Evolutionary conservation across 2,888 invertebrate genomes (phyloP).

Genomic region (Lycophotia porphyrea): DNA sequence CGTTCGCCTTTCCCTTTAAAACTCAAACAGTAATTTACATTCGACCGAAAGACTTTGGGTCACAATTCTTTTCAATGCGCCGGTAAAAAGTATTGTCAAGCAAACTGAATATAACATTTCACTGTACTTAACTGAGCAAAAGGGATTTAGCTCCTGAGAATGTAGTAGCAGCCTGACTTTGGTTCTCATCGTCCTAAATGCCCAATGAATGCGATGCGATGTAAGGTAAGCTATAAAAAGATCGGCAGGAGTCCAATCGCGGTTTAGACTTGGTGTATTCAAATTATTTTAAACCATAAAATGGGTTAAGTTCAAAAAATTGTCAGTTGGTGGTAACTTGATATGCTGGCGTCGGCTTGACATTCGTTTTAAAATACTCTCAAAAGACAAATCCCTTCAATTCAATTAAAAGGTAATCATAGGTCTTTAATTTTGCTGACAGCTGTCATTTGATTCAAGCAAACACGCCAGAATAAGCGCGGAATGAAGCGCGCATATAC

Average conservation of each 20-base stretch:
- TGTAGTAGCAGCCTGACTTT: constrained; percentile 8
- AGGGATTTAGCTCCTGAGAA: constrained; percentile 37
- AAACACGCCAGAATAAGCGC: neutral
- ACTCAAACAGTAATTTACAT: constrained; percentile 21
- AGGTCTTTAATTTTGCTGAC: too few species aligned
- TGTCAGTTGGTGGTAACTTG: too few species aligned
- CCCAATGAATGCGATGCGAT: neutral
- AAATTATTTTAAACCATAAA: too few species aligned
- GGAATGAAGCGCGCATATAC: too few species aligned
- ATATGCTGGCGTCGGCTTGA: too few species aligned
- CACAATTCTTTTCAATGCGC: constrained; percentile 27
- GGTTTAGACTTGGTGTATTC: too few species aligned
- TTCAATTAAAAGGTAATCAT: too few species aligned
- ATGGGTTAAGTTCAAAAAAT: too few species aligned
- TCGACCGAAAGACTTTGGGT: neutral
- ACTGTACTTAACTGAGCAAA: constrained; percentile 14
- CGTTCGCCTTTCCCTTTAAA: constrained; percentile 1
- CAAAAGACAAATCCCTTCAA: too few species aligned
- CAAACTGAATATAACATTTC: constrained; percentile 39
- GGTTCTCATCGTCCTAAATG: neutral
- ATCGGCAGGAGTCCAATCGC: too few species aligned
- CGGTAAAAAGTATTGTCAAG: constrained; percentile 37
- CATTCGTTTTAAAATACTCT: too few species aligned
- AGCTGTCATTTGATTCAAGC: neutral
- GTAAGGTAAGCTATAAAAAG: neutral